These are phyloP conservation scores for Formica aserva DNA, from an alignment of 2,888 invertebrate genomes.

Conservation along the genomic window DNA sequence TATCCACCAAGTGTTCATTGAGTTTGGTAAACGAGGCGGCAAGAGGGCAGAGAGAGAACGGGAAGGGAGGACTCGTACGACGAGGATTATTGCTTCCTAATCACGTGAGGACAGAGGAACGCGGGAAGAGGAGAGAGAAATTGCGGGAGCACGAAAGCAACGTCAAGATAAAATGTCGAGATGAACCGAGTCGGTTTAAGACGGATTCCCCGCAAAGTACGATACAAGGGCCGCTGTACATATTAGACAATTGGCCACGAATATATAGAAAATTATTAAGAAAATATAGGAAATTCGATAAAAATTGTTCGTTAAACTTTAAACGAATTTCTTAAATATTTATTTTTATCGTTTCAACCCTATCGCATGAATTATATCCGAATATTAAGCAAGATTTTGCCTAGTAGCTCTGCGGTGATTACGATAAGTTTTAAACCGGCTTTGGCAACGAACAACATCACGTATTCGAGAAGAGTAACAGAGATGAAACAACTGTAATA, in stretches of 20 bases:
- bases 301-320: not conserved
- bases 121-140: not conserved
- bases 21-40: constrained; percentile 70
- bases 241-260: constrained; percentile 44
- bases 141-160: not conserved
- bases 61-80: not conserved
- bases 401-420: constrained; percentile 1
- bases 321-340: not conserved
- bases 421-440: constrained; percentile 17
- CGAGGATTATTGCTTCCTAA: constrained; percentile 34
- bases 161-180: constrained; percentile 11
- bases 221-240: constrained; percentile 20
- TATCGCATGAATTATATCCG: not conserved
- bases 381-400: not conserved
- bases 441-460: constrained; percentile 1
- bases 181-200: constrained; percentile 30
- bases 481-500: constrained; percentile 73
- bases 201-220: not conserved
- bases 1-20: constrained; percentile 84
- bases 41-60: constrained; percentile 15
- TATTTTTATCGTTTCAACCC: not conserved
- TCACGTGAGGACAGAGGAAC: constrained; percentile 22
- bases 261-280: constrained; percentile 1
- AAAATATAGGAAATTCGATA: constrained; percentile 10
- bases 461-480: constrained; percentile 60